Base-by-base conservation (phyloP, 2,888 invertebrate genomes). In the Lasioglossum pauxillum region DNA sequence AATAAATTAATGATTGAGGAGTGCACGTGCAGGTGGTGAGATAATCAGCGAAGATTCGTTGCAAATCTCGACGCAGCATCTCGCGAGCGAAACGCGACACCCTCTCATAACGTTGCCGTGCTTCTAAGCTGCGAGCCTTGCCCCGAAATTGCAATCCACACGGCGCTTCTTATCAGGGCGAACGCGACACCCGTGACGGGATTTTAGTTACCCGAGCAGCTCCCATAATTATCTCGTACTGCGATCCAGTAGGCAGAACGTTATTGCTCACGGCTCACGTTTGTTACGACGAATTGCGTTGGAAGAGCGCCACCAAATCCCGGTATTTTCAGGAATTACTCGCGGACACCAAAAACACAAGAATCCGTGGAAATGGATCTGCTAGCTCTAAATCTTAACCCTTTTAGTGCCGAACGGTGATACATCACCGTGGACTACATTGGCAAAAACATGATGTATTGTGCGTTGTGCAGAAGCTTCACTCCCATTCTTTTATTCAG, bases 71-170 rank as follows among this genome's bases (percentile, higher is more conserved):
- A 31, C 7, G 64, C 64, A 16, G 64, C 31, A 16, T 64, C 64
- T 31, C 64, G 64, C 31, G 16, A 64, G 64, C 64, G 64, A 19
- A 31, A 64, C 16, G 64, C 31, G 64, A 64, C 64, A 64, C 64
- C 64, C 16, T 31, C 64, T 64, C 64, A 27, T 60, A 10, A n/a
- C 14, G n/a, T n/a, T 27, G 60, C 27, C 27, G n/a, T 31, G 64
- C 31, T 8, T 31, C 64, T 27, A 31, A 31, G 31, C 64, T 64
- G 64, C 31, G 31, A 19, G 5, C 16, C 64, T 31, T 31, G 16
- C 5, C 64, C 64, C 31, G 64, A 64, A 64, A 64, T 64, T 64
- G 64, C 64, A 64, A 64, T 64, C 64, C 64, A 19, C 64, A 2
- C 31, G 64, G 31, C 5, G 64, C 31, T 64, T 64, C 64, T 64